Evolutionary conservation across 2,888 invertebrate species (phyloP).

Genomic region (Caenorhabditis sinica): DNA sequence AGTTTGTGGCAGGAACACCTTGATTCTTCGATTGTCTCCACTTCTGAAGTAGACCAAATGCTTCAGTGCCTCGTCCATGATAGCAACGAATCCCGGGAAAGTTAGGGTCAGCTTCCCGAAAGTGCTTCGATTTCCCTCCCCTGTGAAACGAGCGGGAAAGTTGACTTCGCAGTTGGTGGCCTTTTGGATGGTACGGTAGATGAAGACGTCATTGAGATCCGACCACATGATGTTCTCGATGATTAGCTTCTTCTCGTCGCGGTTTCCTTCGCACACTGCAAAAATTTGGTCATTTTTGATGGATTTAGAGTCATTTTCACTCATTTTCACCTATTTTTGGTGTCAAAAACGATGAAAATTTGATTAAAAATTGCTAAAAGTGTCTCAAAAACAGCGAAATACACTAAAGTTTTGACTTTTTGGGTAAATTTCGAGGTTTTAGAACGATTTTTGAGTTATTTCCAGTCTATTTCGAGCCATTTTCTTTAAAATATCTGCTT

Average conservation of each 20-base stretch:
- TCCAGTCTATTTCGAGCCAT: too few species aligned
- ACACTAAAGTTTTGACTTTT: too few species aligned
- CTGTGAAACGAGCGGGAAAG: constrained; percentile 60
- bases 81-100: constrained; percentile 60
- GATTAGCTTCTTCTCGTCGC: constrained; percentile 61
- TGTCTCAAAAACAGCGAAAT: too few species aligned
- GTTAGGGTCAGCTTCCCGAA: constrained; percentile 62
- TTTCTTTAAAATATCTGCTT: too few species aligned
- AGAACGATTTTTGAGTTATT: too few species aligned
- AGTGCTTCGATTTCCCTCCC: constrained; percentile 35
- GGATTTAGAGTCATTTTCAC: not conserved
- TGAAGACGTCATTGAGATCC: constrained; percentile 72
- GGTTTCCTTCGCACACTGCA: constrained; percentile 56
- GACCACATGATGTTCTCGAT: constrained; percentile 69
- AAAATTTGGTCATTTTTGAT: not conserved
- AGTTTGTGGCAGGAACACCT: constrained; percentile 72
- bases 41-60: constrained; percentile 73
- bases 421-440: too few species aligned
- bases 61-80: constrained; percentile 69
- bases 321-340: not conserved
- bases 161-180: constrained; percentile 63
- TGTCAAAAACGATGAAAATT: constrained; percentile 1
- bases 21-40: constrained; percentile 67
- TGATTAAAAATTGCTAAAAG: too few species aligned
- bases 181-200: constrained; percentile 69